phyloP scores from a whole-genome alignment of 2,888 invertebrate genomes.

The Ornithoptera priamus region DNA sequence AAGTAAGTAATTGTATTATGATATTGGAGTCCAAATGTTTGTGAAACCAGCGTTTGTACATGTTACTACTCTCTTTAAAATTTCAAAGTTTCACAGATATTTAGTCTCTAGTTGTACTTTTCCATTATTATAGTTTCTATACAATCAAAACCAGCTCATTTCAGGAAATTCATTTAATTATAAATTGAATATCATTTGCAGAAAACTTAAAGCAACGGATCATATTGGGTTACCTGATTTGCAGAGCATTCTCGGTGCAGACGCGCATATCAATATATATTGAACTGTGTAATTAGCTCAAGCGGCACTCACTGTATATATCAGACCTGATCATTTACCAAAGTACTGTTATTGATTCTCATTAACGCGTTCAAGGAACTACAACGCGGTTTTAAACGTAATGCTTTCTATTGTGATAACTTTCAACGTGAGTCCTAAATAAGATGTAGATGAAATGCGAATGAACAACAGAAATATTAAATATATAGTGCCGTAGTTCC shows the following conservation, averaged over 20 bases:
- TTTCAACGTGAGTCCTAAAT: constrained; percentile 13
- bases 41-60: no score
- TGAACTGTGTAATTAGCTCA: constrained; percentile 35
- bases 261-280: constrained; percentile 31
- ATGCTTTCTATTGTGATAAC: constrained; percentile 31
- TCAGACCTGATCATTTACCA: constrained; percentile 29
- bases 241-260: constrained; percentile 20
- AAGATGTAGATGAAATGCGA: constrained; percentile 5
- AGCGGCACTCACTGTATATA: constrained; percentile 33
- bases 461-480: not conserved
- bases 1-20: no score
- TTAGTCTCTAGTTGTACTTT: no score
- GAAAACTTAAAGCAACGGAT: constrained; percentile 8
- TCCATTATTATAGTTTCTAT: no score
- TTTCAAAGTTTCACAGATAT: no score
- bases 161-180: not conserved
- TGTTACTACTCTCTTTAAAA: no score
- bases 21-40: no score
- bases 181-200: constrained; percentile 1
- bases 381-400: constrained; percentile 32
- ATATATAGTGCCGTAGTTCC: not conserved
- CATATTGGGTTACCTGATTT: constrained; percentile 15
- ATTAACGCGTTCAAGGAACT: constrained; percentile 35
- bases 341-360: constrained; percentile 31
- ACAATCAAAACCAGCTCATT: no score